A percentile compares a stretch with the other conserved stretches of the same genome.
These are phyloP conservation scores for Nesospiza acunhae DNA, from an alignment of 2,113 vertebrate genomes.

Conservation along the genomic window DNA sequence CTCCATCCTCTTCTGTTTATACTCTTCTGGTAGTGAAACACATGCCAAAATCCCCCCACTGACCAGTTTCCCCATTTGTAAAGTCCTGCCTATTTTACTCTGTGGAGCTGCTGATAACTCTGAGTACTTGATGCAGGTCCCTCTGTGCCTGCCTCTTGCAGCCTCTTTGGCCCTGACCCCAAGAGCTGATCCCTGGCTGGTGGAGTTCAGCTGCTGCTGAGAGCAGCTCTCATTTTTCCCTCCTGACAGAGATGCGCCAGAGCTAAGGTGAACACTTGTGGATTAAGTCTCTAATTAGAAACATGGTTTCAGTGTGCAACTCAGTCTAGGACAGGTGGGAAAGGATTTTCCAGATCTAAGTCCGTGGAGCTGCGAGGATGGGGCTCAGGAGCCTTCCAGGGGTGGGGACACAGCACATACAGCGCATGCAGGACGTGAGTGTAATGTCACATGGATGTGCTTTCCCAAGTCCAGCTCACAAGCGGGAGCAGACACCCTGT, in stretches of 20 bases:
- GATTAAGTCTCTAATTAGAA: background rate
- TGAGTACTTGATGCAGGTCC: background rate
- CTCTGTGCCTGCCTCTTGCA: background rate
- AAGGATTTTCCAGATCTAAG: background rate
- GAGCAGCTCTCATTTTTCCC: rapidly evolving
- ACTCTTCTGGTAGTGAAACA: background rate
- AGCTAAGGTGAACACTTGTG: background rate
- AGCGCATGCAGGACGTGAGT: background rate
- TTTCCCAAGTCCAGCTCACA: background rate
- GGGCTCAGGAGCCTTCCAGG: background rate
- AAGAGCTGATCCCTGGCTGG: background rate
- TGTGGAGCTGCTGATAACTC: background rate
- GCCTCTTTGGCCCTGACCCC: background rate
- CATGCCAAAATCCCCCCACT: background rate
- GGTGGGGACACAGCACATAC: rapidly evolving
- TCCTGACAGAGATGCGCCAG: background rate
- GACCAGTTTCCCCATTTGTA: background rate
- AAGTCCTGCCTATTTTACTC: background rate
- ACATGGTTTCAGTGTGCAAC: background rate
- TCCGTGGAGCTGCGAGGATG: background rate
- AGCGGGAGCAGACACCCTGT: background rate
- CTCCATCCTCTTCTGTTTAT: background rate
- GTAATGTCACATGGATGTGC: rapidly evolving
- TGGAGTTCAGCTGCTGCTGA: background rate
- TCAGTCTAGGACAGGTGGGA: background rate